Conservation (phyloP, 2,888 invertebrate genomes). For the Lingula anatina region DNA sequence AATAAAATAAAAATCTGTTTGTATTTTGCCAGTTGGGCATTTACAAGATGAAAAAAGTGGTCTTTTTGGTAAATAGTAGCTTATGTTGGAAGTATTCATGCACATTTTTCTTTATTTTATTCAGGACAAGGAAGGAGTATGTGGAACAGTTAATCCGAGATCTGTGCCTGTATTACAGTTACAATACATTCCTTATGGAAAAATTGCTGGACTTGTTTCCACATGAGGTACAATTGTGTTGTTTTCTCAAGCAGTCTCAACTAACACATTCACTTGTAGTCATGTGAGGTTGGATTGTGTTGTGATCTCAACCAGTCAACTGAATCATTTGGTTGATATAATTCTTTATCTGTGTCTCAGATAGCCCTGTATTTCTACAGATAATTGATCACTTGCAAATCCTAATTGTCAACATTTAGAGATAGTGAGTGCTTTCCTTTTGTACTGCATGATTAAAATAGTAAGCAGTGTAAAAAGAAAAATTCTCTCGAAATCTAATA, state of each 20-base stretch:
- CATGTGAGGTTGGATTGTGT: not conserved
- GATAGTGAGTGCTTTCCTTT: no score
- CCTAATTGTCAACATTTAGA: no score
- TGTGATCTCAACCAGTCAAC: not conserved
- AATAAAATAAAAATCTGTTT: no score
- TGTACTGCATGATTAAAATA: no score
- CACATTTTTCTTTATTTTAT: not conserved
- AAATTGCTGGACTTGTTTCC: conserved; percentile 59
- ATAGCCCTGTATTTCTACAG: no score
- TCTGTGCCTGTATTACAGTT: conserved; percentile 90
- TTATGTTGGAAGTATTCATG: not conserved
- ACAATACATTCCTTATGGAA: conserved; percentile 93
- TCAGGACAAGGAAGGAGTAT: conserved; percentile 75
- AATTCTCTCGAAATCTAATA: no score
- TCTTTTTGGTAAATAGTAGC: not conserved
- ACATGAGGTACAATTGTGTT: conserved; percentile 25
- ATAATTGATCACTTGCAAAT: no score
- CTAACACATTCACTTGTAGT: no score
- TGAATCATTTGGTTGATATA: not conserved
- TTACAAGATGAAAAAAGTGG: no score
- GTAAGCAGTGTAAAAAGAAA: no score
- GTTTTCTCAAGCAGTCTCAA: not conserved
- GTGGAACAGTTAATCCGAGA: conserved; percentile 73
- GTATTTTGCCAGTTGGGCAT: no score
- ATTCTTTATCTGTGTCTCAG: no score